Conservation (phyloP, 2,888 invertebrate genomes). For the Nephrotoma guestfalica region DNA sequence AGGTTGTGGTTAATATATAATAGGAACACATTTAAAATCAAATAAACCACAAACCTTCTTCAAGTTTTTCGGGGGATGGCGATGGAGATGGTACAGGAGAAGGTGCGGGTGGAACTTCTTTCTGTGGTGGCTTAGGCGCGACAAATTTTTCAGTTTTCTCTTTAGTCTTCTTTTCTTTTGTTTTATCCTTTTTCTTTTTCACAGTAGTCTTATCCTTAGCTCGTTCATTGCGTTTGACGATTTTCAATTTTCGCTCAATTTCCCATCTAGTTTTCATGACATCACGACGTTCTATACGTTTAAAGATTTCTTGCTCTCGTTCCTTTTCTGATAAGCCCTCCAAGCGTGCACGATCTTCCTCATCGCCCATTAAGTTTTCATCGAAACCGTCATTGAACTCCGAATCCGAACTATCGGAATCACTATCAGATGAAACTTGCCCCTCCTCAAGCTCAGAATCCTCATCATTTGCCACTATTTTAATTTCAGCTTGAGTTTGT, state of each 20-base stretch:
- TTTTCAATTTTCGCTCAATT: conserved; percentile 81
- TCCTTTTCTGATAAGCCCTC: conserved; percentile 94
- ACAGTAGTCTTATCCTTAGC: conserved; percentile 36
- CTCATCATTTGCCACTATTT: conserved; percentile 10
- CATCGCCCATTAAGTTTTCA: conserved; percentile 93
- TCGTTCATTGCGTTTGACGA: conserved; percentile 64
- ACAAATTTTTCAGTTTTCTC: conserved; percentile 16
- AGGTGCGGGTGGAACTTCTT: conserved; percentile 6
- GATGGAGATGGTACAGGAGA: conserved; percentile 8
- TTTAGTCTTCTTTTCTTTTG: conserved; percentile 34
- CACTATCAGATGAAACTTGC: conserved; percentile 64
- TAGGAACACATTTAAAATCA: background rate
- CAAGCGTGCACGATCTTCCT: conserved; percentile 78
- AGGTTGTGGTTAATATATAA: background rate
- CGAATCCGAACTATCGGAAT: conserved; percentile 49
- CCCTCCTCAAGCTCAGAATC: conserved; percentile 71
- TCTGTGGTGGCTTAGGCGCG: conserved; percentile 9
- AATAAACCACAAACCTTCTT: conserved; percentile 13
- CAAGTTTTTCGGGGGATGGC: conserved; percentile 16
- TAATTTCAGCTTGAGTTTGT: conserved; percentile 16
- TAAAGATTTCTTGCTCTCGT: conserved; percentile 92
- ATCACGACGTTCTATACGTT: conserved; percentile 88
- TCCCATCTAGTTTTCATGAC: conserved; percentile 90
- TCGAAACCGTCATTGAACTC: conserved; percentile 96
- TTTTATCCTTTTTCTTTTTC: conserved; percentile 40